Conservation (phyloP, 2,797 vertebrate genomes). For the Pterois miles region DNA sequence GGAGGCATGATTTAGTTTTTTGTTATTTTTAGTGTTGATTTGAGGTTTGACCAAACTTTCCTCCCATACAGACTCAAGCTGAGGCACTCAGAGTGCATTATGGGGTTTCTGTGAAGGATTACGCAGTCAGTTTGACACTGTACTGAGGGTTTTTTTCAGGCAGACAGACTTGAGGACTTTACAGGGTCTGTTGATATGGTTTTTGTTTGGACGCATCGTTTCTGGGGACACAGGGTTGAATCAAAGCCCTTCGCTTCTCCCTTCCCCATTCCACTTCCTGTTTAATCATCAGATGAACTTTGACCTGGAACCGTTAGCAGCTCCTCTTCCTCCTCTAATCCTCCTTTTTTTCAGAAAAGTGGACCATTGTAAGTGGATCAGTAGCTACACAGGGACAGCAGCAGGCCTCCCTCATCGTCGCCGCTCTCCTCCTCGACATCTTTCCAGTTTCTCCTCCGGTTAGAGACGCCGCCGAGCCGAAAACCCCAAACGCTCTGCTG, state of each 20-base stretch:
- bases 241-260: constrained; percentile 43
- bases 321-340: constrained; percentile 12
- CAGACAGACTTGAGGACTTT: constrained; percentile 56
- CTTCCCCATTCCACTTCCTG: constrained; percentile 21
- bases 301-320: constrained; percentile 53
- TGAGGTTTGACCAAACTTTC: constrained; percentile 68
- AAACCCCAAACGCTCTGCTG: constrained; percentile 50
- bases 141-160: constrained; percentile 35
- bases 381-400: constrained; percentile 27
- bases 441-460: constrained; percentile 14
- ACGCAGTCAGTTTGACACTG: constrained; percentile 40
- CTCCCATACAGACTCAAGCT: constrained; percentile 23
- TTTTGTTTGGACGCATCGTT: constrained; percentile 28
- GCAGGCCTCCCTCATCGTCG: constrained; percentile 22
- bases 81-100: constrained; percentile 10
- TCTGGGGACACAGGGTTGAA: constrained; percentile 65
- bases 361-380: constrained; percentile 30
- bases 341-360: constrained; percentile 33
- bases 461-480: not conserved
- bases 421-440: not conserved
- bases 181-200: constrained; percentile 52
- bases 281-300: constrained; percentile 59
- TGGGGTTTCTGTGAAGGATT: constrained; percentile 30
- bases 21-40: constrained; percentile 48
- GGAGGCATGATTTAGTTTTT: constrained; percentile 43